These are phyloP conservation scores for Pachycephus smyrnensis DNA, from an alignment of 2,888 invertebrate species.

Conservation along the genomic window DNA sequence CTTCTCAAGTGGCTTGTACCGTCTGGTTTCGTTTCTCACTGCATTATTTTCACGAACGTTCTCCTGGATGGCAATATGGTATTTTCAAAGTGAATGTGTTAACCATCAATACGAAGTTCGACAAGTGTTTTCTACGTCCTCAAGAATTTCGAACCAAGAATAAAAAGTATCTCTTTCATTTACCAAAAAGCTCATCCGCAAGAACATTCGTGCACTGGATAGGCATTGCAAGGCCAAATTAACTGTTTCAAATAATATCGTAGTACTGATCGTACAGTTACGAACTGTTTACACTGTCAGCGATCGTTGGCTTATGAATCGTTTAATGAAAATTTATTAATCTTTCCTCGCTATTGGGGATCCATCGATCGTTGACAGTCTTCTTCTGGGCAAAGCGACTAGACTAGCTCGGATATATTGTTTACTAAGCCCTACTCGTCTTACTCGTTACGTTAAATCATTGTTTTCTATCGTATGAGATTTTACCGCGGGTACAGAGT, in stretches of 20 bases:
- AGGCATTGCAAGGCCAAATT: not conserved
- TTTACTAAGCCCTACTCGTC: slow-evolving; percentile 42
- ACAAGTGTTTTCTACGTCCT: not conserved
- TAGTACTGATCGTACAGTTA: not conserved
- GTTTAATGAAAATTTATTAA: not conserved
- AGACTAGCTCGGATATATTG: slow-evolving; percentile 23
- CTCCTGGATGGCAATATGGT: not conserved
- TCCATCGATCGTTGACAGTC: not conserved
- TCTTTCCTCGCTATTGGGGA: not conserved
- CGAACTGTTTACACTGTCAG: not conserved
- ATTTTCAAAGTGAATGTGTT: not conserved
- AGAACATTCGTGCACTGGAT: not conserved
- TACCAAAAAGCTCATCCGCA: not conserved
- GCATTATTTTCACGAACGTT: not conserved
- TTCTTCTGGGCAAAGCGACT: not conserved
- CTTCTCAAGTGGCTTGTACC: not conserved
- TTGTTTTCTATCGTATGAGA: slow-evolving; percentile 28
- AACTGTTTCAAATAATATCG: not conserved
- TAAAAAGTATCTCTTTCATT: not conserved
- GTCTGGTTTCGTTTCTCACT: not conserved
- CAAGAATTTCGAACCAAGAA: not conserved
- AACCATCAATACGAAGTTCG: not conserved
- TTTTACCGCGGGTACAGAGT: not conserved
- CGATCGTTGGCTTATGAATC: not conserved
- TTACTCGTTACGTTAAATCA: slow-evolving; percentile 35